Base-by-base conservation (phyloP, 1,140 invertebrate species). In the Dryas iulia region DNA sequence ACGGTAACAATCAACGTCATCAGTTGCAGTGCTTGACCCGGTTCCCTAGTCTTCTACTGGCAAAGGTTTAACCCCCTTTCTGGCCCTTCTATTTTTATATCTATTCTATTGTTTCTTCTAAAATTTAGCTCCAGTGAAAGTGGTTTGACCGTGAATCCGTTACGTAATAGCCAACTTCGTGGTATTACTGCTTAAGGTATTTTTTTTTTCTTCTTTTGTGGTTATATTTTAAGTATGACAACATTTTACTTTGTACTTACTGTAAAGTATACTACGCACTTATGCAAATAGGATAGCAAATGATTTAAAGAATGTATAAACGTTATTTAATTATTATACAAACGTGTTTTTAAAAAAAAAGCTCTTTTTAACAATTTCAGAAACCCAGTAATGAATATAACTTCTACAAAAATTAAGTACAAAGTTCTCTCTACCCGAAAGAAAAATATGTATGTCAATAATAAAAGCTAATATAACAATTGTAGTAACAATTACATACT, bases 1-100 rank as follows among this genome's bases (percentile, higher is more conserved):
- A 54, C 39, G 53, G 52, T 72, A 65, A 52, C 58, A 60, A 56
- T 60, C 60, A 39, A 59, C 66, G 47, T 28, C 60, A 64, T 53
- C 28, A 59, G 61, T 39, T 72, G 60, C 31, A 60, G 35, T 26
- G 24, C 59, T 62, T 62, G 59, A 62, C 59, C 59, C 14, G 21
- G 24, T 62, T 62, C 25, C 59, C 12, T 62, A 26, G 39, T 53
- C 39, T 62, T 53, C 35, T 25, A 52, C 14, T 28, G 21, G 59
- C 8, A 47, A 23, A 59, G 8, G n/a, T 47, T 61, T 61, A 52
- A 61, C 59, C 59, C 24, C 59, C 23, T 61, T 61, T 31, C 59
- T 18, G 47, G 1, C 59, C 12, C 33, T 60, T 52, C 35, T 61
- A 47, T 61, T 61, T 61, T 47, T 61, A 47, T 47, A 61, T 47